A percentile compares a stretch with the other conserved stretches of the same genome.
These are phyloP conservation scores for Pangasius krempfi DNA, from an alignment of 2,797 vertebrate species.

Conservation along the genomic window DNA sequence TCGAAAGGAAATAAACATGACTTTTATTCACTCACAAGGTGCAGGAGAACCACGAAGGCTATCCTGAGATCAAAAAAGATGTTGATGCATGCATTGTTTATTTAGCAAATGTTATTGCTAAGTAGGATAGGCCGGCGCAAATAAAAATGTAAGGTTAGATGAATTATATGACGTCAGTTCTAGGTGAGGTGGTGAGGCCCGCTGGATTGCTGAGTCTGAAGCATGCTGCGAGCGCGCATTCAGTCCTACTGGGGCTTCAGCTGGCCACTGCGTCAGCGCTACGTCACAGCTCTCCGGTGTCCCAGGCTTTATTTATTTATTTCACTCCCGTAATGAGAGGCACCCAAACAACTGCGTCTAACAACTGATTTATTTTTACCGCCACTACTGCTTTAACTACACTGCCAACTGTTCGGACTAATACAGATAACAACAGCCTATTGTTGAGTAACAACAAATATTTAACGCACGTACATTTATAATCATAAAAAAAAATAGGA, in stretches of 20 bases:
- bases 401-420: background rate
- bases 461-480: background rate
- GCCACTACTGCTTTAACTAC: background rate
- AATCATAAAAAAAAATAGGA: background rate
- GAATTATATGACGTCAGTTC: constrained; percentile 51
- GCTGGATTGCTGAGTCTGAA: constrained; percentile 37
- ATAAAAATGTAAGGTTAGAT: background rate
- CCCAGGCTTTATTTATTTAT: constrained; percentile 81
- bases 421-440: background rate
- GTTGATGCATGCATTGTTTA: background rate
- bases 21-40: background rate
- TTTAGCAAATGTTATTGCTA: background rate
- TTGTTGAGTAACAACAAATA: background rate
- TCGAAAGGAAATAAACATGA: background rate
- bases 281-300: constrained; percentile 84
- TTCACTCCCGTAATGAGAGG: constrained; percentile 72
- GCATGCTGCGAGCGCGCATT: constrained; percentile 52
- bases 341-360: constrained; percentile 70
- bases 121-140: background rate
- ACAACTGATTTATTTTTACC: constrained; percentile 53
- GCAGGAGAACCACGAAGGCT: background rate
- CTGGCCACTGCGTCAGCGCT: constrained; percentile 71
- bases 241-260: constrained; percentile 69
- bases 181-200: constrained; percentile 29
- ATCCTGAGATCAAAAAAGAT: background rate